phyloP scores from a whole-genome alignment of 2,113 vertebrate species.

The Halichoeres trimaculatus region DNA sequence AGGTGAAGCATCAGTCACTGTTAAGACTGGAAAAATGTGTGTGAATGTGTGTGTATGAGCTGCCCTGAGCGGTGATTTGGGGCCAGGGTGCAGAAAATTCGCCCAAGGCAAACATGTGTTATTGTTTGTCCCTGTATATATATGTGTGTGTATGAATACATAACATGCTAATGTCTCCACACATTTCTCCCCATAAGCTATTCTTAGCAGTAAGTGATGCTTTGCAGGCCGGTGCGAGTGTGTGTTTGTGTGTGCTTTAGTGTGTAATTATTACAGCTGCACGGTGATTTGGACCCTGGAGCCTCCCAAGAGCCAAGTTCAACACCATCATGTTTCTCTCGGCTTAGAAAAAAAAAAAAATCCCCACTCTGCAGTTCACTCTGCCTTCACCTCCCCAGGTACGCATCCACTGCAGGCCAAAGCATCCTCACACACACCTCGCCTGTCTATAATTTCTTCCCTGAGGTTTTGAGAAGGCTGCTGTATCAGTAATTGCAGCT shows the following conservation, averaged over 20 bases:
- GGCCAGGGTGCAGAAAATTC: constrained; percentile 32
- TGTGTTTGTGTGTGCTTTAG: constrained; percentile 25
- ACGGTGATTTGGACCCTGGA: constrained; percentile 53
- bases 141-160: constrained; percentile 3
- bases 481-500: constrained; percentile 39
- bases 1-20: constrained; percentile 58
- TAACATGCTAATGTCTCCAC: constrained; percentile 22
- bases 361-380: constrained; percentile 40
- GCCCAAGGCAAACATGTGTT: constrained; percentile 11
- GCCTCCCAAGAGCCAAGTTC: constrained; percentile 53
- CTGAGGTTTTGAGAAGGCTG: constrained; percentile 15
- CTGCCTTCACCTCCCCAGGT: constrained; percentile 28
- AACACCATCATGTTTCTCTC: constrained; percentile 59
- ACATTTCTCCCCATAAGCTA: constrained; percentile 20
- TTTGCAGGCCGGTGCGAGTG: constrained; percentile 21
- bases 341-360: constrained; percentile 39
- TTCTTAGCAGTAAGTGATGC: constrained; percentile 29
- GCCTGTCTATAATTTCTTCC: constrained; percentile 30
- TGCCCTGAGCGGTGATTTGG: constrained; percentile 35
- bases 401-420: constrained; percentile 24
- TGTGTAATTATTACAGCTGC: constrained; percentile 45
- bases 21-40: constrained; percentile 34
- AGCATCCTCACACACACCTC: constrained; percentile 10
- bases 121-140: constrained; percentile 1
- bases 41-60: constrained; percentile 24